Conservation (phyloP, 2,113 vertebrate genomes). For the Cygnus atratus region DNA sequence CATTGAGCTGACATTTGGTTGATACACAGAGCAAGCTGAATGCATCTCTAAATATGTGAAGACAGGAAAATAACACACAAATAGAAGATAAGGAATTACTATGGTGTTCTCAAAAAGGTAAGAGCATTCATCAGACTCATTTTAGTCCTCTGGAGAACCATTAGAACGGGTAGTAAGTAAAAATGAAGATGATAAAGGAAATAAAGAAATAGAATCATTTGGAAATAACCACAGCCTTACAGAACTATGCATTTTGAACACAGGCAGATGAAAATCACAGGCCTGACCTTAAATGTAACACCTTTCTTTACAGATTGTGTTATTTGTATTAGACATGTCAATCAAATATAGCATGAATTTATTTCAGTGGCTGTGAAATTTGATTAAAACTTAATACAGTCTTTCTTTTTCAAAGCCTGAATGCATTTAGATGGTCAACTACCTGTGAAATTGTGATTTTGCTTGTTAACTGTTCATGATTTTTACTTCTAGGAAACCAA, state of each 20-base stretch:
- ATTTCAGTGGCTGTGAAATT: constrained; percentile 71
- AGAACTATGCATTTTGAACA: constrained; percentile 38
- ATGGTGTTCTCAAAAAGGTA: neutral
- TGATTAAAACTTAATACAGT: constrained; percentile 71
- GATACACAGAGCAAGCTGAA: neutral
- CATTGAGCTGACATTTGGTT: neutral
- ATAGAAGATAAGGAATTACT: neutral
- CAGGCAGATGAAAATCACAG: constrained; percentile 47
- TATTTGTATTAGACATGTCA: constrained; percentile 68
- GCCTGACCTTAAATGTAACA: constrained; percentile 63
- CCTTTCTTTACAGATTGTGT: constrained; percentile 53
- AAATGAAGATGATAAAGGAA: constrained; percentile 32
- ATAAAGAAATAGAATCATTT: neutral
- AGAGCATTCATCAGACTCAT: neutral
- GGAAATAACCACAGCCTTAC: neutral
- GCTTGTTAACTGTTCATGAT: constrained; percentile 70
- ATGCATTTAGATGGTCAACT: constrained; percentile 54
- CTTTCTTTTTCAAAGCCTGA: constrained; percentile 43
- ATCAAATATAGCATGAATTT: constrained; percentile 62
- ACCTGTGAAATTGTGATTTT: constrained; percentile 69
- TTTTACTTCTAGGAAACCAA: constrained; percentile 33
- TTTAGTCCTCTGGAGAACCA: neutral
- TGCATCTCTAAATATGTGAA: neutral
- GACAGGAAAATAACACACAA: neutral
- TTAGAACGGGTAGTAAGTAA: neutral